These are phyloP conservation scores for Drosophila histrio DNA, from an alignment of 2,888 invertebrate species.

Conservation along the genomic window DNA sequence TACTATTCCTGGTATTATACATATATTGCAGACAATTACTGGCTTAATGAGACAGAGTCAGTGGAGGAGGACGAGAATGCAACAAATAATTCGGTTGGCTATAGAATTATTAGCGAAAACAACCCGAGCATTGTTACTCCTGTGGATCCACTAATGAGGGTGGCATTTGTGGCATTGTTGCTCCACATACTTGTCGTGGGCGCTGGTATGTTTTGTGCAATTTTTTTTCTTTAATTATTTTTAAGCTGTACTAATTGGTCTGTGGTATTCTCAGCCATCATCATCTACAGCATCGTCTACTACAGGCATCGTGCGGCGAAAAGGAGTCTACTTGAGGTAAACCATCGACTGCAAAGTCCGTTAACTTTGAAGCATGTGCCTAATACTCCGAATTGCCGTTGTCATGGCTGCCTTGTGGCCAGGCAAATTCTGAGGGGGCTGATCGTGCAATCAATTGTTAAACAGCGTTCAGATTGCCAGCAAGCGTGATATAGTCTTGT, in stretches of 20 bases:
- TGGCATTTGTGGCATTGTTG: constrained; percentile 39
- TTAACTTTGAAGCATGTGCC: constrained; percentile 40
- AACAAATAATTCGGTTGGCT: constrained; percentile 16
- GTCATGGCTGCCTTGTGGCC: constrained; percentile 47
- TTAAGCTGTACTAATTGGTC: constrained; percentile 2
- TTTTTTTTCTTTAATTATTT: background rate
- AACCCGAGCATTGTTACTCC: background rate
- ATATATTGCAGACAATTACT: constrained; percentile 28
- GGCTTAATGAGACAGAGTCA: constrained; percentile 47
- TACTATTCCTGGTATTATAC: background rate
- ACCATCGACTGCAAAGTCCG: constrained; percentile 40
- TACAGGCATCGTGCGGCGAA: constrained; percentile 24
- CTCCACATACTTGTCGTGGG: constrained; percentile 54
- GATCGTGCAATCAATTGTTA: constrained; percentile 37
- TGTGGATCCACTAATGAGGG: constrained; percentile 20
- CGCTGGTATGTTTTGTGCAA: constrained; percentile 37
- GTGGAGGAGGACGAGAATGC: constrained; percentile 20
- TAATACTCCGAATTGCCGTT: constrained; percentile 47
- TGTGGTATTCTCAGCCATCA: constrained; percentile 30
- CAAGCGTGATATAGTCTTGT: background rate
- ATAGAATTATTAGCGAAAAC: constrained; percentile 3
- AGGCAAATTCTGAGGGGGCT: constrained; percentile 56
- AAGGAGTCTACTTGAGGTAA: background rate
- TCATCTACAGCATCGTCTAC: constrained; percentile 48
- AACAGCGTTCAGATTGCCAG: constrained; percentile 6